These are phyloP conservation scores for Aleadryas rufinucha DNA, from an alignment of 2,113 vertebrate genomes.

Conservation along the genomic window DNA sequence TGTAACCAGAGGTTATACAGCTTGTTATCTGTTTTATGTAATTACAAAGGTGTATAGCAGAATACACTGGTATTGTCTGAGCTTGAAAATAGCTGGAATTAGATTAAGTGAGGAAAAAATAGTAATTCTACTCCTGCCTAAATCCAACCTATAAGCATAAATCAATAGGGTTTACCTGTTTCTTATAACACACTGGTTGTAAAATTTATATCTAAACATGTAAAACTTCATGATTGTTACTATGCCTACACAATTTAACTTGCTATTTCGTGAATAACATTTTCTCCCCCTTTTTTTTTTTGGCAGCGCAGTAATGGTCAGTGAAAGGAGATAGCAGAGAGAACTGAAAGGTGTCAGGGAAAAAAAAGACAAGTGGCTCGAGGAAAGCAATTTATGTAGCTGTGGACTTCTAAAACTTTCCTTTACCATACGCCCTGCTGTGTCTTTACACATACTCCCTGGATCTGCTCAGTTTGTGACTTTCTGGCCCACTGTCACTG, in stretches of 20 bases:
- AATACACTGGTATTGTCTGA: neutral
- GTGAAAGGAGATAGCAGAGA: neutral
- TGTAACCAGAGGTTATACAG: neutral
- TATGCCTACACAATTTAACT: neutral
- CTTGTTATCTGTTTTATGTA: neutral
- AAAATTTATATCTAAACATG: neutral
- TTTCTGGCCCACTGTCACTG: neutral
- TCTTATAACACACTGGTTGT: neutral
- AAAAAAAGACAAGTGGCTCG: neutral
- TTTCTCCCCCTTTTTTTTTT: neutral
- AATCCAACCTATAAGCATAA: neutral
- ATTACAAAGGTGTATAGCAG: neutral
- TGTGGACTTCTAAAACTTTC: neutral
- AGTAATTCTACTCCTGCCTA: neutral
- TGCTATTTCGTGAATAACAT: neutral
- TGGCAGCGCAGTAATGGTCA: rapidly evolving
- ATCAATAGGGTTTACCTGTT: neutral
- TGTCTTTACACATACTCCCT: neutral
- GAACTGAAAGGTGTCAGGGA: neutral
- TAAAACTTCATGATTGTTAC: neutral
- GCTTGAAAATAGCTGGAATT: neutral
- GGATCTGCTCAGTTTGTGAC: neutral
- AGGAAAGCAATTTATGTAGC: neutral
- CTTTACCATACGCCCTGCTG: neutral
- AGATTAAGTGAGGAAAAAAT: neutral